Conservation (phyloP, 2,797 vertebrate genomes). For the Rhinogobio ventralis region DNA sequence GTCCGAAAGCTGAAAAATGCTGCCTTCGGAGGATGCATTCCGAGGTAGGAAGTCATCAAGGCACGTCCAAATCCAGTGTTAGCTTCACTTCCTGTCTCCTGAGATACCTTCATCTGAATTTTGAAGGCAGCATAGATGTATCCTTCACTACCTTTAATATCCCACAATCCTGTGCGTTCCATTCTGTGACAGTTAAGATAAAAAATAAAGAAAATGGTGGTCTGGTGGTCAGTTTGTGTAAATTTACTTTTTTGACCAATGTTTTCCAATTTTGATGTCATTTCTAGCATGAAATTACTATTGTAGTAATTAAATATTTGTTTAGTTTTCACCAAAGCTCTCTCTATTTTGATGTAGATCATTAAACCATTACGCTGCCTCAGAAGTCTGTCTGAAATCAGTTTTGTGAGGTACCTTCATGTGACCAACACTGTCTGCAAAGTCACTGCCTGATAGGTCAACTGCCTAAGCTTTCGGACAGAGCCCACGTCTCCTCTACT, state of each 20-base stretch:
- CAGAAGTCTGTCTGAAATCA: neutral
- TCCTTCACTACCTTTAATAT: neutral
- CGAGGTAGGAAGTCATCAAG: no score
- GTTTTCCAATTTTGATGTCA: neutral
- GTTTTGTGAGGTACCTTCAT: neutral
- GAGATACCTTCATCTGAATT: neutral
- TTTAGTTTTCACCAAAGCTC: neutral
- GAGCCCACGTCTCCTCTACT: neutral
- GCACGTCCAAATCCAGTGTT: neutral
- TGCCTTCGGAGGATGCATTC: no score
- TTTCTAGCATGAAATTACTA: neutral
- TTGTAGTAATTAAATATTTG: neutral
- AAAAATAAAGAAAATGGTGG: neutral
- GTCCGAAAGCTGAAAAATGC: no score
- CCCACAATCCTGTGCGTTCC: neutral
- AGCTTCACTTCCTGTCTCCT: neutral
- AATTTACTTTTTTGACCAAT: neutral
- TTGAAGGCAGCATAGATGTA: neutral
- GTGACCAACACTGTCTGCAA: neutral
- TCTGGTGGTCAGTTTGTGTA: neutral
- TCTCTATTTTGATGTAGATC: neutral
- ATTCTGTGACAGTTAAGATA: neutral
- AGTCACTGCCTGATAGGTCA: neutral
- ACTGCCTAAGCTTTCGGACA: neutral
- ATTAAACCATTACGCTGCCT: neutral